These are phyloP conservation scores for Lepidostoma basale DNA, from an alignment of 1,140 invertebrate genomes.

Conservation along the genomic window DNA sequence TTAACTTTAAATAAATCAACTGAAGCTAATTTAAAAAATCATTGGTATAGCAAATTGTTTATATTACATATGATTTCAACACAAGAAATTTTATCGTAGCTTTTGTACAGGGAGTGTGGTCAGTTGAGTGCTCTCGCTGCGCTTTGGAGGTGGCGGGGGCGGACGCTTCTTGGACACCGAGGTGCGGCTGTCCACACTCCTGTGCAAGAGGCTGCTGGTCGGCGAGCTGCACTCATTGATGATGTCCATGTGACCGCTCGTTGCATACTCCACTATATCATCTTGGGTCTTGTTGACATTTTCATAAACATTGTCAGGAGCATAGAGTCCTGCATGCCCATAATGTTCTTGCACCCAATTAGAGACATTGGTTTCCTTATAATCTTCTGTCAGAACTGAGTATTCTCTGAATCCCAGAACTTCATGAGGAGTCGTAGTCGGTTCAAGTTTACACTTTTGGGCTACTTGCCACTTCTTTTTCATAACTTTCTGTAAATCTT, in stretches of 20 bases:
- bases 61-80: constrained; percentile 5
- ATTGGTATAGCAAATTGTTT: constrained; percentile 15
- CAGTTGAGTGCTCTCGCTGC: constrained; percentile 78
- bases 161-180: constrained; percentile 63
- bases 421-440: constrained; percentile 84
- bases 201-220: not conserved
- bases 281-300: constrained; percentile 44
- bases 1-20: constrained; percentile 21
- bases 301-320: constrained; percentile 50
- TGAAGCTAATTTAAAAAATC: constrained; percentile 1
- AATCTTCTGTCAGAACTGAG: constrained; percentile 67
- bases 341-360: constrained; percentile 92
- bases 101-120: constrained; percentile 57
- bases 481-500: constrained; percentile 89
- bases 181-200: constrained; percentile 29
- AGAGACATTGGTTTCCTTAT: constrained; percentile 82
- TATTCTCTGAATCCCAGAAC: constrained; percentile 87
- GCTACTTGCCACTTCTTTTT: constrained; percentile 93
- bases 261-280: constrained; percentile 13
- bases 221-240: not conserved
- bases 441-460: constrained; percentile 86
- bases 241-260: not conserved
- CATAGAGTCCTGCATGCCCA: constrained; percentile 55
- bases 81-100: constrained; percentile 21
- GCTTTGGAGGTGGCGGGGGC: constrained; percentile 78